Conservation (phyloP, 1,140 invertebrate genomes). For the Akabosia matsudoensis region DNA sequence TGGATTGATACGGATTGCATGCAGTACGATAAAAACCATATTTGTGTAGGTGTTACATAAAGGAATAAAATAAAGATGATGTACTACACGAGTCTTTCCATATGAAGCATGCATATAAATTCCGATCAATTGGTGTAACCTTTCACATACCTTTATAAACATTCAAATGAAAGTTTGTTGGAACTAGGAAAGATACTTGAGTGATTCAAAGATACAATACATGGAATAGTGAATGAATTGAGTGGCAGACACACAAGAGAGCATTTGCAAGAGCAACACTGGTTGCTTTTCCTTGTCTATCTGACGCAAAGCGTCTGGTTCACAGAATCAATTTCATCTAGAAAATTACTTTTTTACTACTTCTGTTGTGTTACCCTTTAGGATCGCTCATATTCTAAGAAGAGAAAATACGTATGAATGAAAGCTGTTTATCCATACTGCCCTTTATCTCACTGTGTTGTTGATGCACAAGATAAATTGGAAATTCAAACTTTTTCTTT, state of each 20-base stretch:
- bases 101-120: too few relatives aligned
- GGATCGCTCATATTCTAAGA: neutral
- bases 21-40: too few relatives aligned
- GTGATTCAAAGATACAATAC: too few relatives aligned
- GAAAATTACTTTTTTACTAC: neutral
- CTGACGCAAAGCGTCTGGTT: neutral
- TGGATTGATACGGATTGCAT: too few relatives aligned
- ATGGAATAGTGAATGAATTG: too few relatives aligned
- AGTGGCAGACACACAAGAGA: neutral
- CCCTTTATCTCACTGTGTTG: neutral
- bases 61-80: too few relatives aligned
- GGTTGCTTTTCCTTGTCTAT: neutral
- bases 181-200: too few relatives aligned
- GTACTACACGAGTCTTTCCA: too few relatives aligned
- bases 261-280: neutral
- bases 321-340: constrained; percentile 15
- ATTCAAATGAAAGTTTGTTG: too few relatives aligned
- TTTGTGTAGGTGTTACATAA: too few relatives aligned
- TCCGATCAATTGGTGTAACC: too few relatives aligned
- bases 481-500: neutral
- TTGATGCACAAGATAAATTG: neutral
- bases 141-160: too few relatives aligned
- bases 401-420: constrained; percentile 8
- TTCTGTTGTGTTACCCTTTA: neutral
- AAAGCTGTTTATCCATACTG: neutral